phyloP scores from a whole-genome alignment of 2,797 vertebrate genomes.

The Tenualosa thibaudeaui region DNA sequence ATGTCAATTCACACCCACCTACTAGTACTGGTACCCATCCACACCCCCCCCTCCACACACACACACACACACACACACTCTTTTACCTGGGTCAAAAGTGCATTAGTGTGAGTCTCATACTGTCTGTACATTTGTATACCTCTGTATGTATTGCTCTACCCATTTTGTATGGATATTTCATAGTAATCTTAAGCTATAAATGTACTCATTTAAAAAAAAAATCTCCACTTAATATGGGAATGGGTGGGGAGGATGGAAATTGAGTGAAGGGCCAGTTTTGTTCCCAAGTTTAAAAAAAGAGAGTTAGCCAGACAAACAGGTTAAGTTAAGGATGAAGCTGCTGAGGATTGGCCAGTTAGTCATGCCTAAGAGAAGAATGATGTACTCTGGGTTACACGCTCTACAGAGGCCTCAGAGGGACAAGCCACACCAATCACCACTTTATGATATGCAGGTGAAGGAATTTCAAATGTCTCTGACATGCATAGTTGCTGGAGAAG shows the following conservation, averaged over 20 bases:
- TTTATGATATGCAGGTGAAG: not conserved
- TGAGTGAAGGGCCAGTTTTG: not conserved
- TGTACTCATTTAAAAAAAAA: not conserved
- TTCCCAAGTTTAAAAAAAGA: not conserved
- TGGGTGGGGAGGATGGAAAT: not conserved
- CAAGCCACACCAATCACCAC: not conserved
- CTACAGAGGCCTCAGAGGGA: conserved; percentile 5
- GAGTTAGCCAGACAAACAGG: not conserved
- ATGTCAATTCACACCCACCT: not conserved
- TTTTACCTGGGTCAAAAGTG: not conserved
- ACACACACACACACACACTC: too few relatives aligned
- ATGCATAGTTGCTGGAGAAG: not conserved
- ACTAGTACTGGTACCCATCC: conserved; percentile 4
- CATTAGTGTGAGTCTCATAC: not conserved
- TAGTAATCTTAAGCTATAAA: not conserved
- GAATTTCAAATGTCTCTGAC: not conserved
- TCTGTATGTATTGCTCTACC: not conserved
- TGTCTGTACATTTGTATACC: not conserved
- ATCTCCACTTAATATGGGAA: not conserved
- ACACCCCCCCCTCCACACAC: not conserved
- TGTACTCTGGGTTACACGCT: not conserved
- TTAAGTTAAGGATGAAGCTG: not conserved
- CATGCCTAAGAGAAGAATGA: not conserved
- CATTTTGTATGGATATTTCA: conserved; percentile 10
- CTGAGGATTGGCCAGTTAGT: not conserved